These are phyloP conservation scores for Hermaeophaga mercurialis DNA, from an alignment of 2,888 invertebrate species.

Conservation along the genomic window DNA sequence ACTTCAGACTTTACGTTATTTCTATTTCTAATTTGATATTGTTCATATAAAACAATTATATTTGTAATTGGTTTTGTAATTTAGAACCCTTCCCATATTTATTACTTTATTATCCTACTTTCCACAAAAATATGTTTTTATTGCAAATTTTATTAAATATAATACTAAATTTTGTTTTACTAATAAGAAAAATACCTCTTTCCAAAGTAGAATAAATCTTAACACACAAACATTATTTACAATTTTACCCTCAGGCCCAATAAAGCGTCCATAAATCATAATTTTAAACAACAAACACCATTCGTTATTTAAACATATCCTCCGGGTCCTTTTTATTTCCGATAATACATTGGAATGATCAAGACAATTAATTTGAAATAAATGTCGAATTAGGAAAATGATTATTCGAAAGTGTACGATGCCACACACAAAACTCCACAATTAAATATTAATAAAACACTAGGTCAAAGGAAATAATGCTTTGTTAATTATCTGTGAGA, in stretches of 20 bases:
- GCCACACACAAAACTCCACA: slow-evolving; percentile 1
- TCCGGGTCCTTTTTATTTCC: neutral
- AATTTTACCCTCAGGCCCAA: neutral
- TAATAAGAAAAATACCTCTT: no score
- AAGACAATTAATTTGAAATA: neutral
- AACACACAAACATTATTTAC: no score
- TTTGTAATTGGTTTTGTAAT: no score
- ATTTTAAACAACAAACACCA: neutral
- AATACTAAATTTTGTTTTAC: no score
- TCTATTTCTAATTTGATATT: no score
- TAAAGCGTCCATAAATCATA: neutral
- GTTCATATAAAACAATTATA: no score
- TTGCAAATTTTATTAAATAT: no score
- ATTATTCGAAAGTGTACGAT: slow-evolving; percentile 17
- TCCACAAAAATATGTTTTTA: no score
- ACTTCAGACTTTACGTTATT: no score
- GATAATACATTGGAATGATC: neutral
- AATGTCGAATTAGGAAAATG: neutral
- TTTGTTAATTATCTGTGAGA: slow-evolving; percentile 27
- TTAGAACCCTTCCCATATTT: no score
- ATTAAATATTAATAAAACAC: slow-evolving; percentile 19
- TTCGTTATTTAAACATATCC: neutral
- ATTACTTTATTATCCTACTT: no score
- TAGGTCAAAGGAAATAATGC: slow-evolving; percentile 25
- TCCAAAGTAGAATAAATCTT: no score